Conservation (phyloP, 2,113 vertebrate species). For the Sinocyclocheilus anophthalmus region DNA sequence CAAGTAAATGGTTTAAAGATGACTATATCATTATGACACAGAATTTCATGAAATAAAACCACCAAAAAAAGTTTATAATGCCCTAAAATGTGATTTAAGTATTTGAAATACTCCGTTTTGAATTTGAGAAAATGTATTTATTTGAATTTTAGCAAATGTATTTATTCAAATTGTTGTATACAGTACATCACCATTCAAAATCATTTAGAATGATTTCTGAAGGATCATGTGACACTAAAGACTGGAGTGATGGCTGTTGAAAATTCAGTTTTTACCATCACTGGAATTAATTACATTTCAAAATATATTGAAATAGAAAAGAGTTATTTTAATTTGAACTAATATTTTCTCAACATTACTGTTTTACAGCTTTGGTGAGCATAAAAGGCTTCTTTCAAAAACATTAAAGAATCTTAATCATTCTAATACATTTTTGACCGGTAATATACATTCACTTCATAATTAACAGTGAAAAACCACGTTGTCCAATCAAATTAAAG, state of each 20-base stretch:
- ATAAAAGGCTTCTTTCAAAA: background rate
- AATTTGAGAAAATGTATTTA: background rate
- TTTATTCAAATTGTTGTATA: background rate
- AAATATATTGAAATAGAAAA: background rate
- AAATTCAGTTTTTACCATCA: too few species aligned
- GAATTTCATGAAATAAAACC: background rate
- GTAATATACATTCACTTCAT: too few species aligned
- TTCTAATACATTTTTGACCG: too few species aligned
- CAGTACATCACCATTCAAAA: background rate
- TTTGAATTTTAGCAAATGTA: background rate
- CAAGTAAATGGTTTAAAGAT: background rate
- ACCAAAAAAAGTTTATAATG: background rate
- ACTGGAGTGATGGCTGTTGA: too few species aligned
- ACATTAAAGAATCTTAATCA: background rate
- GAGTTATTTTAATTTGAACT: background rate
- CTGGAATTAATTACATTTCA: too few species aligned
- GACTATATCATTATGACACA: background rate
- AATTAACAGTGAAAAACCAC: background rate
- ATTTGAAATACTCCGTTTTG: background rate
- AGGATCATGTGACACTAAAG: background rate
- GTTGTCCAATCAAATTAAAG: background rate
- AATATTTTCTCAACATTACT: background rate
- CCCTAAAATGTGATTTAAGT: background rate
- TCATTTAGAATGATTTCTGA: background rate
- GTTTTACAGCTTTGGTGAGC: background rate